Evolutionary conservation across 2,888 invertebrate genomes (phyloP).

Genomic region (Pandemis cinnamomeana): DNA sequence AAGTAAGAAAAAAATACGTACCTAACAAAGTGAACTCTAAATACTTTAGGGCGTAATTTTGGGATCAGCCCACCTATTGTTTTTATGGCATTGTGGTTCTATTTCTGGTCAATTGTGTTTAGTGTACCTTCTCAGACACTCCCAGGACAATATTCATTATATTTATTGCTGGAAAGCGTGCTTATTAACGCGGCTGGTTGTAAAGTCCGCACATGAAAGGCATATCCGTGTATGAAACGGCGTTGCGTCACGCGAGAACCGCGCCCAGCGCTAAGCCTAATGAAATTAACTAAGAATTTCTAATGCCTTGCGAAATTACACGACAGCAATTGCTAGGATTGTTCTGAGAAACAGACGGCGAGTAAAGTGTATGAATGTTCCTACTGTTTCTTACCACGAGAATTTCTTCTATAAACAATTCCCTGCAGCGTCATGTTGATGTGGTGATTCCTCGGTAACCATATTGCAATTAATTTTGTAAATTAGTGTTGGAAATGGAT

Average conservation of each 20-base stretch:
- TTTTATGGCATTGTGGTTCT: neutral
- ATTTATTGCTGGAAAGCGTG: slow-evolving; percentile 36
- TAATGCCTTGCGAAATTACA: slow-evolving; percentile 29
- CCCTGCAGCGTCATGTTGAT: neutral
- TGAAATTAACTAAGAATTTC: slow-evolving; percentile 33
- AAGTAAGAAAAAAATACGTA: no score
- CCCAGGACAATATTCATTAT: slow-evolving; percentile 35
- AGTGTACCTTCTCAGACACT: slow-evolving; percentile 24
- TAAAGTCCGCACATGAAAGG: slow-evolving; percentile 41
- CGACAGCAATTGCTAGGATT: slow-evolving; percentile 23
- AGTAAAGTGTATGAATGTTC: neutral
- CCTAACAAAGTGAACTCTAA: neutral
- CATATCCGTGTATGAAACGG: slow-evolving; percentile 40
- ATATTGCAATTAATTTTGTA: neutral
- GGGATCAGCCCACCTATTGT: neutral
- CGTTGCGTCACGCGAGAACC: slow-evolving; percentile 38
- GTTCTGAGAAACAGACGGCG: slow-evolving; percentile 2
- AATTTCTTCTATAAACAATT: neutral
- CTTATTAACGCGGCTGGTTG: slow-evolving; percentile 39
- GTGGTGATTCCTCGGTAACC: neutral
- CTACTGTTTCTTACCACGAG: neutral
- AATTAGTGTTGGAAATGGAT: neutral
- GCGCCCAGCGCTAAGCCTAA: slow-evolving; percentile 24
- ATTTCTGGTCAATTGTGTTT: neutral
- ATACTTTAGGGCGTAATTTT: neutral